These are phyloP conservation scores for Enhydra lutris DNA, from an alignment of 2,113 vertebrate species.

Conservation along the genomic window DNA sequence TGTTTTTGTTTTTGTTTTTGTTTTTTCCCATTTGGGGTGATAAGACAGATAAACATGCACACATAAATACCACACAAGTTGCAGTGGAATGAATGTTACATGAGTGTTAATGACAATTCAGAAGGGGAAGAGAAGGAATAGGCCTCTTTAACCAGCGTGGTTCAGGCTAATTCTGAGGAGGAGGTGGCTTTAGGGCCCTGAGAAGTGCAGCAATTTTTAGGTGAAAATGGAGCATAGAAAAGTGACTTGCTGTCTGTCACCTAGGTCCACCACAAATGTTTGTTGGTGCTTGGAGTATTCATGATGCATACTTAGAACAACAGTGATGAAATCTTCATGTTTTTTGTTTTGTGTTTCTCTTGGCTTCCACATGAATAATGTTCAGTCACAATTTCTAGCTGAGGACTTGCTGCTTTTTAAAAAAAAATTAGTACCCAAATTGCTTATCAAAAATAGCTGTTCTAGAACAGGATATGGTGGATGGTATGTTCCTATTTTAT, in stretches of 20 bases:
- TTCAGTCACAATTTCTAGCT: conserved; percentile 1
- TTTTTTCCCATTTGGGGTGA: neutral
- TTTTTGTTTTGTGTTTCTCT: neutral
- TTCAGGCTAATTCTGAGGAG: neutral
- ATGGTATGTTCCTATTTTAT: neutral
- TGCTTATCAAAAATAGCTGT: neutral
- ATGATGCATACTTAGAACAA: neutral
- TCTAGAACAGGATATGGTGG: neutral
- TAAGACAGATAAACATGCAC: neutral
- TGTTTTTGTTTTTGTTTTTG: neutral
- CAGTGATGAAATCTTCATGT: neutral
- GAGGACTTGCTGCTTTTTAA: neutral
- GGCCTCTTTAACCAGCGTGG: neutral
- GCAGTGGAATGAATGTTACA: neutral
- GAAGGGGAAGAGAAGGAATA: neutral
- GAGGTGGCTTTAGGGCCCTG: neutral
- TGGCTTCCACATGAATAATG: neutral
- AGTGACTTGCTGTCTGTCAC: neutral
- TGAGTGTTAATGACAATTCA: neutral
- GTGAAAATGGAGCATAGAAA: neutral
- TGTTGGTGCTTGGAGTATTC: neutral
- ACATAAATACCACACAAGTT: neutral
- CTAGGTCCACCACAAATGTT: neutral
- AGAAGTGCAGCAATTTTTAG: neutral
- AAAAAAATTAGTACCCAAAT: neutral